A percentile compares a stretch with the other conserved stretches of the same genome.
Conservation (phyloP, 2,113 vertebrate genomes). For the Dasyprocta punctata region DNA sequence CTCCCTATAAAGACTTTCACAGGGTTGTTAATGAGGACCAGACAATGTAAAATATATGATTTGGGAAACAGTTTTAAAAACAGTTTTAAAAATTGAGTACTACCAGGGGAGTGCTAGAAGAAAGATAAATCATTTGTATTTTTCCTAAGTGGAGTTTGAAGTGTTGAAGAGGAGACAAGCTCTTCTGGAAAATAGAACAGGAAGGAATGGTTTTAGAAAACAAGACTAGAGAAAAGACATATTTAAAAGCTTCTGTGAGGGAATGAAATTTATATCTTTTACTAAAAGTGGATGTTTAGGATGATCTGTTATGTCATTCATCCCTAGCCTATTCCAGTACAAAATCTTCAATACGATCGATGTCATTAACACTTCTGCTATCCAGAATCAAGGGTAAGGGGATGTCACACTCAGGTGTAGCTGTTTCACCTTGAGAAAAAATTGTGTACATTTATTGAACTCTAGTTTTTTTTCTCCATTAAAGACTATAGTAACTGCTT, state of each 20-base stretch:
- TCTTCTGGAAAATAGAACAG: not conserved
- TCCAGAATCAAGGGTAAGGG: not conserved
- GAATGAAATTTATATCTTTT: not conserved
- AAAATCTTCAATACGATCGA: not conserved
- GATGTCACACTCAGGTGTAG: not conserved
- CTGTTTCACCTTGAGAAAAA: not conserved
- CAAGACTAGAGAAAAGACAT: not conserved
- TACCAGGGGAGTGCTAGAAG: not conserved
- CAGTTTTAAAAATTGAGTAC: slow-evolving; percentile 7
- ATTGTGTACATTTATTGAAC: not conserved
- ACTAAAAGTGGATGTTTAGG: not conserved
- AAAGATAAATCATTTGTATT: slow-evolving; percentile 19
- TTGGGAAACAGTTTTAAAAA: slow-evolving; percentile 38
- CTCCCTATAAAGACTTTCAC: not conserved
- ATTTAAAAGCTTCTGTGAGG: not conserved
- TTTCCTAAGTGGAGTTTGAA: not conserved
- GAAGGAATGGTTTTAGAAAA: not conserved
- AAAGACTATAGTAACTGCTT: not conserved
- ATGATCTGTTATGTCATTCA: not conserved
- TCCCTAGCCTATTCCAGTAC: not conserved
- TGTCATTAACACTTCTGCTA: not conserved
- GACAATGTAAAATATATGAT: not conserved
- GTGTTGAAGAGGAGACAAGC: not conserved
- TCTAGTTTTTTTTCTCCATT: not conserved
- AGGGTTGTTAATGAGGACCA: slow-evolving; percentile 46